A percentile compares a stretch with the other conserved stretches of the same genome.
These are phyloP conservation scores for Alcis repandata DNA, from an alignment of 2,888 invertebrate genomes.

Conservation along the genomic window DNA sequence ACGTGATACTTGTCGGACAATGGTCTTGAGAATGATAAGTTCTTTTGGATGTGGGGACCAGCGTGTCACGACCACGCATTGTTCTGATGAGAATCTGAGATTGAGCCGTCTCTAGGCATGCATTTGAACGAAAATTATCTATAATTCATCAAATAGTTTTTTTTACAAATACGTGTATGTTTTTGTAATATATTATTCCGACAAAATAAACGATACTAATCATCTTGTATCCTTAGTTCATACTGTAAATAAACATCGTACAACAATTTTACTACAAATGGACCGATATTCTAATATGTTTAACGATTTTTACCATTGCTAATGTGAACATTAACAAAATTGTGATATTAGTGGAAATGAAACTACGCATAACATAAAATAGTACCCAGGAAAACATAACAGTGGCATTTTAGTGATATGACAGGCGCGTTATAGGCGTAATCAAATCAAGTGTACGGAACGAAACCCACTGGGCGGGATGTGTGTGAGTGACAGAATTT, in stretches of 20 bases:
- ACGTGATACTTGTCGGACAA: slow-evolving; percentile 23
- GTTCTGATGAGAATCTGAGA: too few species aligned
- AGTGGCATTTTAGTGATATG: background rate
- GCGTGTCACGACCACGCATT: background rate
- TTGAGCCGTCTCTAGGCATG: too few species aligned
- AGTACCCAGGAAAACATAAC: too few species aligned
- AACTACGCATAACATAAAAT: background rate
- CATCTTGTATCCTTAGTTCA: too few species aligned
- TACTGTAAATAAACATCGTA: too few species aligned
- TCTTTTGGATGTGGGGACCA: slow-evolving; percentile 1
- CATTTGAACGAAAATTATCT: too few species aligned
- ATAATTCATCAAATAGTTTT: too few species aligned
- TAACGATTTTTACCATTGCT: background rate
- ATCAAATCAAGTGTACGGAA: slow-evolving; percentile 11
- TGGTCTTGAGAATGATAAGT: background rate
- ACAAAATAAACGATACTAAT: too few species aligned
- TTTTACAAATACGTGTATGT: too few species aligned
- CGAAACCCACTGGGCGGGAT: background rate
- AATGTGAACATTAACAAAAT: background rate
- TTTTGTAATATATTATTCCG: too few species aligned
- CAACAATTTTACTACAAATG: too few species aligned
- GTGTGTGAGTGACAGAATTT: slow-evolving; percentile 13
- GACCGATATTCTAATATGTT: too few species aligned
- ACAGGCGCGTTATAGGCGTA: background rate
- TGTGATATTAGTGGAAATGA: background rate